These are phyloP conservation scores for Etheostoma nigrum DNA, from an alignment of 2,797 vertebrate genomes.

Conservation along the genomic window DNA sequence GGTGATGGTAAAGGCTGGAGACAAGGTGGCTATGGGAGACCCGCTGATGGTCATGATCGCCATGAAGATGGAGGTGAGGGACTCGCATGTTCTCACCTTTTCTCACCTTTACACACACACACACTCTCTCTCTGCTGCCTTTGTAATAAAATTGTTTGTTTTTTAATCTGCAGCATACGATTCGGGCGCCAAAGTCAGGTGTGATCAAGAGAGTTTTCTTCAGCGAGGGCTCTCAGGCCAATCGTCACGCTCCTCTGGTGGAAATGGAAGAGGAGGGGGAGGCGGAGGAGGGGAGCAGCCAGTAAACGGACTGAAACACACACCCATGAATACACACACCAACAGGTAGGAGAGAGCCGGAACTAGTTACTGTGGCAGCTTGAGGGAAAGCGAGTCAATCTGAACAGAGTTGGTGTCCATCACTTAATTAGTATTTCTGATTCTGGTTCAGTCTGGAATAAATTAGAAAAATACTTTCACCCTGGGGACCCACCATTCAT, in stretches of 20 bases:
- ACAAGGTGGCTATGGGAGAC: slow-evolving; percentile 90
- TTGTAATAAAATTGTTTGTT: accelerated
- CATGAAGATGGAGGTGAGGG: slow-evolving; percentile 99
- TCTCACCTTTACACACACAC: slow-evolving; percentile 8
- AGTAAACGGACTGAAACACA: slow-evolving; percentile 38
- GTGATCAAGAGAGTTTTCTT: slow-evolving; percentile 93
- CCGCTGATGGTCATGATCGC: slow-evolving; percentile 96
- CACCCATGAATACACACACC: slow-evolving; percentile 2
- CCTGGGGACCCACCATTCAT: background rate
- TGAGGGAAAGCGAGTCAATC: background rate
- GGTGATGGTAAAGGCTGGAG: slow-evolving; percentile 96
- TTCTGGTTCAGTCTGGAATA: slow-evolving; percentile 29
- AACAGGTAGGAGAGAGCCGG: background rate
- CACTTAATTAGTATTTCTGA: background rate
- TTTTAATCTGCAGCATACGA: slow-evolving; percentile 88
- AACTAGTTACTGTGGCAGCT: slow-evolving; percentile 9
- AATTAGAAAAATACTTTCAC: background rate
- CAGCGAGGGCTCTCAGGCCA: slow-evolving; percentile 93
- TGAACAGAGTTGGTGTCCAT: background rate
- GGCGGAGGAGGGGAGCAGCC: slow-evolving; percentile 24
- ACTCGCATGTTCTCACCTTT: background rate
- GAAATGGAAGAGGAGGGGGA: slow-evolving; percentile 88
- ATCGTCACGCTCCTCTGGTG: slow-evolving; percentile 89
- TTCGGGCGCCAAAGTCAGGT: slow-evolving; percentile 92
- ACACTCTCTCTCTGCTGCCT: background rate